Percentiles rank a stretch among this genome's conserved stretches.
These are phyloP conservation scores for Atherinosoma microstoma DNA, from an alignment of 2,797 vertebrate species.

Conservation along the genomic window DNA sequence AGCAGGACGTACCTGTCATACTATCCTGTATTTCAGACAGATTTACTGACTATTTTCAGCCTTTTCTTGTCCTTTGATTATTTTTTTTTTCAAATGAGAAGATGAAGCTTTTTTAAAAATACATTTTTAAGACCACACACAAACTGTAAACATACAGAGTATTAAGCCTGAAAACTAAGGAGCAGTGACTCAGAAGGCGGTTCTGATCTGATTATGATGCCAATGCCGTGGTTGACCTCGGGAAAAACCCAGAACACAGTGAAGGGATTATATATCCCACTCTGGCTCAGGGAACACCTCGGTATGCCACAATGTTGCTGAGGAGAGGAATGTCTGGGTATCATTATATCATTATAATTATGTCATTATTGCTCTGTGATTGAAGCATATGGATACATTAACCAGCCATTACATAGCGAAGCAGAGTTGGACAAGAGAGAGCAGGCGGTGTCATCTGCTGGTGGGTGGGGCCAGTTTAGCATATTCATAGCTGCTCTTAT, in stretches of 20 bases:
- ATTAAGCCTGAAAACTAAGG: not conserved
- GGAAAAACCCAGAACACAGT: not conserved
- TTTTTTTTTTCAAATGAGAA: not conserved
- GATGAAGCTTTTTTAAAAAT: not conserved
- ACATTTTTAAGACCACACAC: constrained; percentile 1
- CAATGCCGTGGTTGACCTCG: not conserved
- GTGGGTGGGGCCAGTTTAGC: too few species aligned
- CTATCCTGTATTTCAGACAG: not conserved
- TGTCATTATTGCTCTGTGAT: too few species aligned
- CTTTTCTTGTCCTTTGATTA: constrained; percentile 12
- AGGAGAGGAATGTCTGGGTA: not conserved
- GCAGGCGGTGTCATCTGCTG: too few species aligned
- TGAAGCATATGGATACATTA: too few species aligned
- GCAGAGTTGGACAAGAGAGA: too few species aligned
- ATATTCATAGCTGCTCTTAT: not conserved
- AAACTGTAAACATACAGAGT: not conserved
- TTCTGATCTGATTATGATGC: not conserved
- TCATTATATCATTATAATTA: too few species aligned
- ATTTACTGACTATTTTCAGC: constrained; percentile 7
- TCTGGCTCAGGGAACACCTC: not conserved
- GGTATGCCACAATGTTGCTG: not conserved
- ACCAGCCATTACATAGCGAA: too few species aligned
- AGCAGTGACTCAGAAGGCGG: not conserved
- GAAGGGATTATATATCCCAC: not conserved
- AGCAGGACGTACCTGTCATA: not conserved